Conservation (phyloP, 2,113 vertebrate species). For the Megalops atlanticus region DNA sequence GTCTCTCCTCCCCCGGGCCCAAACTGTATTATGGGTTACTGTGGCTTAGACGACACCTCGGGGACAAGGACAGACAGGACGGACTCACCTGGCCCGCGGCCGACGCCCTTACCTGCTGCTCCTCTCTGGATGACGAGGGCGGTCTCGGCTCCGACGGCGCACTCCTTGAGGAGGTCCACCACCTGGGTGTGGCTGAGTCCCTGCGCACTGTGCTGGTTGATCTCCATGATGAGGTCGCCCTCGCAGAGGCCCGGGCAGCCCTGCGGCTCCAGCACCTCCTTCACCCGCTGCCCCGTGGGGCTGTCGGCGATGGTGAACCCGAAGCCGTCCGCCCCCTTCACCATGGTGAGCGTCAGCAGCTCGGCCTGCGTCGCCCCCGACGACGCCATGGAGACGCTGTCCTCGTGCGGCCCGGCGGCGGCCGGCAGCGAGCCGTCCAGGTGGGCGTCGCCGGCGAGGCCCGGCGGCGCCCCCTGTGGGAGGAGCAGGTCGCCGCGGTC, state of each 20-base stretch:
- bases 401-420: conserved; percentile 74
- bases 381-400: conserved; percentile 95
- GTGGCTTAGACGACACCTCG: background rate
- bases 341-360: conserved; percentile 97
- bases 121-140: conserved; percentile 94
- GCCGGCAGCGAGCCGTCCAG: conserved; percentile 91
- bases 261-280: conserved; percentile 95
- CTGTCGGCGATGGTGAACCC: conserved; percentile 99
- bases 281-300: conserved; percentile 95
- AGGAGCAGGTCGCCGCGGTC: conserved; percentile 85
- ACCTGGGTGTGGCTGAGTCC: conserved; percentile 94
- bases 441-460: conserved; percentile 89
- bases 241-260: conserved; percentile 91
- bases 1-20: no score
- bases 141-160: conserved; percentile 90
- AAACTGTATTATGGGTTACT: background rate
- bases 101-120: conserved; percentile 64
- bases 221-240: conserved; percentile 98
- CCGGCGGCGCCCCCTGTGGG: conserved; percentile 68
- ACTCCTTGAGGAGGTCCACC: conserved; percentile 98
- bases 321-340: conserved; percentile 96
- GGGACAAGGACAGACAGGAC: background rate
- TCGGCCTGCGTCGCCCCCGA: conserved; percentile 89
- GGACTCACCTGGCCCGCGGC: background rate
- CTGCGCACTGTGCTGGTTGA: conserved; percentile 97